A percentile compares a stretch with the other conserved stretches of the same genome.
These are phyloP conservation scores for Papilio elwesi DNA, from an alignment of 2,888 invertebrate genomes.

Conservation along the genomic window DNA sequence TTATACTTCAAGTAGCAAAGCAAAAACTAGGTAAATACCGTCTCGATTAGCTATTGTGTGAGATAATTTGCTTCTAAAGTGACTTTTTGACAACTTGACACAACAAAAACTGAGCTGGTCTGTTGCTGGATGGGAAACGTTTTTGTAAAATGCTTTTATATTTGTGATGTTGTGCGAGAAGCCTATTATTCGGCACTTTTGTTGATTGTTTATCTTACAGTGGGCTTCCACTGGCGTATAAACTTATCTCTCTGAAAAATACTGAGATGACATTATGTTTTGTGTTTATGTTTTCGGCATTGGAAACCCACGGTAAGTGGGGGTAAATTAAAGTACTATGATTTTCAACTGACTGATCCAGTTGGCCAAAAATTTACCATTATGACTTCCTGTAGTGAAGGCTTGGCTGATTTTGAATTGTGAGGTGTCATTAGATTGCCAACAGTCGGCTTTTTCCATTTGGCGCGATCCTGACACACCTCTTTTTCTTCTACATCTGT, in stretches of 20 bases:
- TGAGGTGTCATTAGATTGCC: no score
- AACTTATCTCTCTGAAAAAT: not conserved
- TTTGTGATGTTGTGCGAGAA: not conserved
- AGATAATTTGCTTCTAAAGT: not conserved
- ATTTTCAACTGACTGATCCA: no score
- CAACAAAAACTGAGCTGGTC: conserved; percentile 13
- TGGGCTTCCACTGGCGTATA: not conserved
- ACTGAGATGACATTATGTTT: not conserved
- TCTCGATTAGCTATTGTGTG: not conserved
- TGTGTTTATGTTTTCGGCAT: not conserved
- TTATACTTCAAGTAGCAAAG: not conserved
- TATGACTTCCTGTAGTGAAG: no score
- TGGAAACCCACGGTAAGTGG: not conserved
- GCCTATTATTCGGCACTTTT: not conserved
- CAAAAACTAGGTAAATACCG: not conserved
- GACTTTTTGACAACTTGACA: not conserved
- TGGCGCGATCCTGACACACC: no score
- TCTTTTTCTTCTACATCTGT: no score
- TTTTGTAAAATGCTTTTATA: not conserved
- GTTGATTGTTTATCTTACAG: not conserved
- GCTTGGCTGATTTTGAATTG: no score
- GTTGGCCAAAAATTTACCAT: no score
- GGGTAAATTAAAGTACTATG: not conserved
- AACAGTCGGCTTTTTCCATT: no score
- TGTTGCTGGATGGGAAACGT: not conserved